These are phyloP conservation scores for Megaustenia siamemsis DNA, from an alignment of 2,888 invertebrate species.

Conservation along the genomic window DNA sequence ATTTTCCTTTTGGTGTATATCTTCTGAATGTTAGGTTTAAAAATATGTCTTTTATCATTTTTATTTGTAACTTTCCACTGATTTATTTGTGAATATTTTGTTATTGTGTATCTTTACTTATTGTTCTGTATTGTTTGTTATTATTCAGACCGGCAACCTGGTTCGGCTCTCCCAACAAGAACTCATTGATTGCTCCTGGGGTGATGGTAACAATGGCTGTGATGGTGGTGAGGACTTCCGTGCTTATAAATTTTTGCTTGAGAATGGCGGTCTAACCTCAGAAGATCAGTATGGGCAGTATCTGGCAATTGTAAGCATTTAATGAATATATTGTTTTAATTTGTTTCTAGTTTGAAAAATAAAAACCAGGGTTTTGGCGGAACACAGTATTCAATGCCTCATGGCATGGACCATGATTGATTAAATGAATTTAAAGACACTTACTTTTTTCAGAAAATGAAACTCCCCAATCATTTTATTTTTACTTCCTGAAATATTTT, in stretches of 20 bases:
- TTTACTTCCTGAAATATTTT: too few species aligned
- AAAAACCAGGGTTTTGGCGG: too few species aligned
- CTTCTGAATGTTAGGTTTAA: too few species aligned
- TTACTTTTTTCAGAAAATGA: too few species aligned
- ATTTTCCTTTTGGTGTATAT: too few species aligned
- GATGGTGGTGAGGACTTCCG: conserved; percentile 98
- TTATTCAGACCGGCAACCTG: conserved; percentile 83
- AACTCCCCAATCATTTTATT: too few species aligned
- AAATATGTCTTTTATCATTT: too few species aligned
- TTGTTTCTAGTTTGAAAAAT: conserved; percentile 1
- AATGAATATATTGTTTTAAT: too few species aligned
- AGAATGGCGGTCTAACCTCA: conserved; percentile 91
- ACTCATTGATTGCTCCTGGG: conserved; percentile 97
- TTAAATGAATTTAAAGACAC: not conserved
- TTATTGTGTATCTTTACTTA: too few species aligned
- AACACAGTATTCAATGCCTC: too few species aligned
- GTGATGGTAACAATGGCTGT: conserved; percentile 93
- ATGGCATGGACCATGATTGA: not conserved
- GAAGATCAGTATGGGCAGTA: conserved; percentile 96
- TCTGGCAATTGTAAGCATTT: conserved; percentile 86
- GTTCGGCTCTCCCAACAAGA: conserved; percentile 94
- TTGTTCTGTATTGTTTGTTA: not conserved
- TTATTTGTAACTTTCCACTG: too few species aligned
- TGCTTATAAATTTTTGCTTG: conserved; percentile 94
- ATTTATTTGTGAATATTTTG: too few species aligned